Evolutionary conservation across 2,797 vertebrate species (phyloP), one percentile per base, ranked within the genome.

Genomic region (Alca torda): DNA sequence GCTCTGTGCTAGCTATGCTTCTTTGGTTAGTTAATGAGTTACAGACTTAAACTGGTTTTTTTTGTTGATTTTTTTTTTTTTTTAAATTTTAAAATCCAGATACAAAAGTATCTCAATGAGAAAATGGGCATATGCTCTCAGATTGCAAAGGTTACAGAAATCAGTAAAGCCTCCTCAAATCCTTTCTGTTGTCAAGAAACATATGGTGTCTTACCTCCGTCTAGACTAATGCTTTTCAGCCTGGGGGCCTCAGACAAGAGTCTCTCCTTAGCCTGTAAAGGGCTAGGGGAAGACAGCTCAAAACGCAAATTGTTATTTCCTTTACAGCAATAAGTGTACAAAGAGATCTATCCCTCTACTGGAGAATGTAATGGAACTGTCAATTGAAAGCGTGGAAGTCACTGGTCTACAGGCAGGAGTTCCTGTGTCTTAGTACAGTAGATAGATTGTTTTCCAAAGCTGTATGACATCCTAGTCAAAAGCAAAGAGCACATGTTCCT

Each of bases 21-120:
- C 94, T 95, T 96, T 95, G 90, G 93, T 84, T 86, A 94, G 90
- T 90, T 92, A 89, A 65, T 43, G 35, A 93, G 37, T 74, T 87
- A 79, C 0, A 87, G 75, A 85, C 31, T 50, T 88, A 65, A 41
- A 56, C 16, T 39, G 37, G 3, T 6, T 11, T 24, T 24, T 41
- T 45, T 39, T 23, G 53, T 11, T 43, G 41, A 15, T 30, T 35
- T 26, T 26, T 53, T 69, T n/a, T 10, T n/a, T 10, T 19, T 51
- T 50, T 51, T 41, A 11, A 12, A 46, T 33, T 67, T 54, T 7
- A 69, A 80, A 86, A 84, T 20, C 17, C 70, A 84, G 87, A 91
- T 61, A 70, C 54, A n/a, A 17, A 93, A 74, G 60, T 65, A 91
- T 89, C 45, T 50, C 54, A 25, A 6, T 81, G 83, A 73, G 83